Percentiles rank a stretch among this genome's conserved stretches.
phyloP scores from a whole-genome alignment of 92 coral and sea anemone species.

The Anthopleura xanthogrammica region DNA sequence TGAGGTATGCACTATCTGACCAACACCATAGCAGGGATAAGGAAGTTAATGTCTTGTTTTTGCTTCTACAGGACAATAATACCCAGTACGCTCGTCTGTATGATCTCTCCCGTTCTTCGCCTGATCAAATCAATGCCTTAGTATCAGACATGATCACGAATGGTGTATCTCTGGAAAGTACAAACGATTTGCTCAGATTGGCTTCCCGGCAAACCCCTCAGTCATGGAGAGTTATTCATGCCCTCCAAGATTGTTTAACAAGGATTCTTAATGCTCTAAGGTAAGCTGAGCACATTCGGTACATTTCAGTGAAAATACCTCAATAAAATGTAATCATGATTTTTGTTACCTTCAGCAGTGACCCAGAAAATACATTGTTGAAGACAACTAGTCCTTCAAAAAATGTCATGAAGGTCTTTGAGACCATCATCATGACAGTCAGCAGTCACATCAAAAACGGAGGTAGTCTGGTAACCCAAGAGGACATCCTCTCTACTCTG shows the following conservation, averaged over 20 bases:
- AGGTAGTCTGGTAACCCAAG: constrained; percentile 73
- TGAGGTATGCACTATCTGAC: constrained; percentile 49
- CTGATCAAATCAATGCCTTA: constrained; percentile 62
- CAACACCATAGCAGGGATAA: background rate
- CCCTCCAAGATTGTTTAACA: constrained; percentile 61
- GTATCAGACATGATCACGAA: constrained; percentile 66
- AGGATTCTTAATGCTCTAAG: constrained; percentile 58
- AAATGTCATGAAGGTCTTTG: constrained; percentile 52
- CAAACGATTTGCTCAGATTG: constrained; percentile 63
- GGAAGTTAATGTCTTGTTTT: background rate
- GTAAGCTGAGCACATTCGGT: constrained; percentile 22
- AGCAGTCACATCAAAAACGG: constrained; percentile 60
- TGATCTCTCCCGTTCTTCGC: constrained; percentile 81
- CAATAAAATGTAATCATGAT: background rate
- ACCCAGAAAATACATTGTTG: background rate
- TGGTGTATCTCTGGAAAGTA: constrained; percentile 66
- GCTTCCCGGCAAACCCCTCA: constrained; percentile 80
- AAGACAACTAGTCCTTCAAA: background rate
- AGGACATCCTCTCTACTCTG: constrained; percentile 70
- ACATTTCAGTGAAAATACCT: too few species aligned
- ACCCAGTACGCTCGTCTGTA: constrained; percentile 70
- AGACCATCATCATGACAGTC: constrained; percentile 49
- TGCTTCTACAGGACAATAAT: constrained; percentile 45
- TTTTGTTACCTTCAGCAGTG: constrained; percentile 5
- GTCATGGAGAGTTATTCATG: constrained; percentile 61